These are phyloP conservation scores for Drosophila azteca DNA, from an alignment of 1,140 invertebrate genomes.

Conservation along the genomic window DNA sequence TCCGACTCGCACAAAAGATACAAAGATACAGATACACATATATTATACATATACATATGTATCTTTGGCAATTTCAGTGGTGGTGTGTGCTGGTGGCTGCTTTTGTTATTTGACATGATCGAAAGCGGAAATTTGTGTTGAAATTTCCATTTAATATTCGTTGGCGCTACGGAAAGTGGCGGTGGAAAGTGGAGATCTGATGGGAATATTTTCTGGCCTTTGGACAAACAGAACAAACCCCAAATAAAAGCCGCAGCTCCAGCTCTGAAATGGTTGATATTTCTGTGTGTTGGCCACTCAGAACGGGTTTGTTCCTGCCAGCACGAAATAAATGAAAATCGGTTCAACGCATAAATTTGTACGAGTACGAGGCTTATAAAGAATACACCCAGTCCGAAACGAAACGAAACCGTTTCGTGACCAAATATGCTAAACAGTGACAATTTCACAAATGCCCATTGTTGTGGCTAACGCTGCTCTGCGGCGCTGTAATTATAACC, in stretches of 20 bases:
- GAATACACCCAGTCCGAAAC: constrained; percentile 50
- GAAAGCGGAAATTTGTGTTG: constrained; percentile 67
- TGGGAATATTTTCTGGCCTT: neutral
- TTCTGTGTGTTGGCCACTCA: neutral
- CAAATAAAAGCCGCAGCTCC: neutral
- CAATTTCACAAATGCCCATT: constrained; percentile 81
- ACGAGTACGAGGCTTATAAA: constrained; percentile 60
- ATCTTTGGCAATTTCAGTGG: constrained; percentile 17
- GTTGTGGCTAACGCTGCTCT: constrained; percentile 40
- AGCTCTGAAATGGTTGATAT: too few relatives aligned
- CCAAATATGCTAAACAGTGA: constrained; percentile 81
- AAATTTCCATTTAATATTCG: constrained; percentile 69
- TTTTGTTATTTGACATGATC: constrained; percentile 41
- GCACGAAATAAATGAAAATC: constrained; percentile 38
- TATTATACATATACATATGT: too few relatives aligned
- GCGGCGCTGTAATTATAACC: constrained; percentile 63
- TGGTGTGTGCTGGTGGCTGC: constrained; percentile 9
- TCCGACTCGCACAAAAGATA: constrained; percentile 40
- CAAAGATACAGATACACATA: neutral
- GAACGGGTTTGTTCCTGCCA: constrained; percentile 36
- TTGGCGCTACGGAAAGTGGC: neutral
- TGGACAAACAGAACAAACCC: neutral
- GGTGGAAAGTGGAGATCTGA: neutral
- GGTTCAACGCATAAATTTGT: constrained; percentile 75
- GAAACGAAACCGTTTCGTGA: constrained; percentile 69